Evolutionary conservation across 2,888 invertebrate species (phyloP), one percentile per base, ranked within the genome.

Genomic region (Tortrix viridana): DNA sequence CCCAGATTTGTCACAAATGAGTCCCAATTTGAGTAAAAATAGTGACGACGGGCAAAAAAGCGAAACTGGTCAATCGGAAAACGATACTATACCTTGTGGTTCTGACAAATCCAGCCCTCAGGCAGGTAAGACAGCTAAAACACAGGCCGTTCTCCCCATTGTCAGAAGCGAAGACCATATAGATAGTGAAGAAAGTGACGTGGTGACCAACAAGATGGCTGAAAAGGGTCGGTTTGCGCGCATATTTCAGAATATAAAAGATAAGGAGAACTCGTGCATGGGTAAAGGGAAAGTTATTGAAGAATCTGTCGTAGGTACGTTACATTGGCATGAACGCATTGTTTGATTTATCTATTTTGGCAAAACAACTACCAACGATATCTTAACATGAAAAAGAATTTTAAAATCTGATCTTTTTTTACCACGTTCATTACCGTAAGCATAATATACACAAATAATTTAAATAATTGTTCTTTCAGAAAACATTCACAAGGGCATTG

Each of bases 21-120:
- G 90, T 74, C 90, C 89, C 0, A 81, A 79, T 41, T 68, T 86
- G 16, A 92, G 91, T 76, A 88, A 86, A 70, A 85, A 85, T 48
- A 92, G 91, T 68, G 92, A 91, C 43, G 89, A 89, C 60, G 89
- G 86, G 6, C 89, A 87, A 64, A 92, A 86, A 67, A 92, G 91
- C 70, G 89, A 90, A 26, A 82, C 77, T 1, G 89, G 84, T 0
- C 90, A 91, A 61, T 92, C 92, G 2, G 92, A 92, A 66, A 92
- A 92, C 67, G 92, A 92, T 66, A 92, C 92, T 0, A 92, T 92
- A 59, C 86, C 89, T 0, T 92, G 92, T 70, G 89, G 81, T 5
- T 92, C 92, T 0, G 91, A 90, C 65, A 92, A 92, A 67, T 92
- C 92, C 3, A 92, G 92, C 71, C 92, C 92, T 6, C 88, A 84